Conservation (phyloP, 1,140 invertebrate species). For the Mamestra configurata region DNA sequence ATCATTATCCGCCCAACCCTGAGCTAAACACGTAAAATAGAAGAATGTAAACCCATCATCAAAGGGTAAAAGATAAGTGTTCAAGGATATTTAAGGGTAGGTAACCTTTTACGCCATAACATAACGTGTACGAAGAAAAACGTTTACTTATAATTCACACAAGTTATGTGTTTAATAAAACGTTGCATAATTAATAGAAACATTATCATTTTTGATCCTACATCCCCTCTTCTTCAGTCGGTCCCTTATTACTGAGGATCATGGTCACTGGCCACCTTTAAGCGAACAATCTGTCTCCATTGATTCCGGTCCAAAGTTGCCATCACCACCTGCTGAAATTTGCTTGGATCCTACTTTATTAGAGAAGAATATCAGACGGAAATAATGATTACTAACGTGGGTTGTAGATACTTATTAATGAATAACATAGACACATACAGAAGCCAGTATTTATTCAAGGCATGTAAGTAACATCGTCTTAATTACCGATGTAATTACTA, state of each 20-base stretch:
- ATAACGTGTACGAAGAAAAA: background rate
- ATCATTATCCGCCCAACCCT: background rate
- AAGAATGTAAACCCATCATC: background rate
- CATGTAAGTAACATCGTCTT: background rate
- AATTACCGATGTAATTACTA: background rate
- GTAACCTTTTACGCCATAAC: background rate
- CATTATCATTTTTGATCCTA: too few relatives aligned
- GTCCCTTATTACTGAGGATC: too few relatives aligned
- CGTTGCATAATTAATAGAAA: too few relatives aligned
- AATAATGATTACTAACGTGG: background rate
- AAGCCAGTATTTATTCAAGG: background rate
- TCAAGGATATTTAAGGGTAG: background rate
- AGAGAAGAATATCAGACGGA: background rate
- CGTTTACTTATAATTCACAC: background rate
- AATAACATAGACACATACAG: background rate
- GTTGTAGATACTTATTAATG: background rate
- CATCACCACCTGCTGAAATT: too few relatives aligned
- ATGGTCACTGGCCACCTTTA: too few relatives aligned
- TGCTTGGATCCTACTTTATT: too few relatives aligned
- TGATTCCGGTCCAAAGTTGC: too few relatives aligned
- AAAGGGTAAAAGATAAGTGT: background rate
- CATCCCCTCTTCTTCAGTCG: too few relatives aligned
- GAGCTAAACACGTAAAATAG: background rate
- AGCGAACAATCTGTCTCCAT: too few relatives aligned
- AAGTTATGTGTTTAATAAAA: background rate